Evolutionary conservation across 2,113 vertebrate genomes (phyloP), one percentile per base, ranked within the genome.

Genomic region (Mola mola): DNA sequence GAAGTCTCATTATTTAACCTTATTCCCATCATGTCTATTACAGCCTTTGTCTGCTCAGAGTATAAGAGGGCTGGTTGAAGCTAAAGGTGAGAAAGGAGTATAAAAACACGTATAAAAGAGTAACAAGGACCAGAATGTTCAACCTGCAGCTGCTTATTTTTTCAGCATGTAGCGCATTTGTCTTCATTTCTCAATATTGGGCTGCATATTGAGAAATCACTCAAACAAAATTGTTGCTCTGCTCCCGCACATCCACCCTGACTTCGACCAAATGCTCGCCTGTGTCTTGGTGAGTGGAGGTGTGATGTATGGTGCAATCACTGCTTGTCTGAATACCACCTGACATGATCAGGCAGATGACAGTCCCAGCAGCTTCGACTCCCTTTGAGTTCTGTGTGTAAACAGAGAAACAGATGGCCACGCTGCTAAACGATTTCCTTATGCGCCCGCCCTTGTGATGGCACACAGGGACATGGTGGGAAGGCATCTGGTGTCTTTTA

Each of bases 351-450:
- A 48, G 8, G 33, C 56, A 42, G 64, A 66, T 40, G 47, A 64
- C 64, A 57, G 29, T 78, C 74, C 56, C 59, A 52, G 66, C 1
- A 15, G 60, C 49, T n/a, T 34, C 7, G 36, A 64, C 31, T 66
- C 51, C 34, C 53, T 69, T 67, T 53, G 47, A 44, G 42, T 79
- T 44, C 4, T 13, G 25, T 4, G 13, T 33, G 58, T 60, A 58
- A 75, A 77, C 52, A 71, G 69, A 62, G 42, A 72, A 69, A 64
- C 73, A 82, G 79, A 79, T 70, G 76, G 82, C 38, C 42, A 8
- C 10, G 16, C 28, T 60, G 28, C 37, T 44, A 57, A 62, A 66
- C 51, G 11, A 50, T 15, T 71, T 72, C 33, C 16, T 56, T 47
- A 43, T 63, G 28, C 26, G 16, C 21, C 16, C 17, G 26, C 43